These are phyloP conservation scores for Antechinus flavipes DNA, from an alignment of 2,113 vertebrate genomes.

Conservation along the genomic window DNA sequence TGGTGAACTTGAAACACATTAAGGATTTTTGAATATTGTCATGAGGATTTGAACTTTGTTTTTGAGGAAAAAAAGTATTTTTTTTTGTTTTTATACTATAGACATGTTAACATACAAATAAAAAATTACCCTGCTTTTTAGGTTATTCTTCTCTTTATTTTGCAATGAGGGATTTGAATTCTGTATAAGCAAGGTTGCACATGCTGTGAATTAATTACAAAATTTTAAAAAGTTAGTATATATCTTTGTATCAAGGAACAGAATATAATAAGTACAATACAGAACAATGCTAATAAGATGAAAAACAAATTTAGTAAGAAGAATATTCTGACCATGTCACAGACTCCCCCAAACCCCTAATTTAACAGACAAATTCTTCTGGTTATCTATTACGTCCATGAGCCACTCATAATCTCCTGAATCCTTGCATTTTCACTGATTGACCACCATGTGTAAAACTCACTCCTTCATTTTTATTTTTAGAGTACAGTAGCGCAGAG, in stretches of 20 bases:
- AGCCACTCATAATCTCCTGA: neutral
- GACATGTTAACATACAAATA: neutral
- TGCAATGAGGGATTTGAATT: neutral
- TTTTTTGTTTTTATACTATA: neutral
- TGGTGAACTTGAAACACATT: conserved; percentile 53
- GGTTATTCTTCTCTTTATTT: conserved; percentile 30
- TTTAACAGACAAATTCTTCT: neutral
- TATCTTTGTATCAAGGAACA: neutral
- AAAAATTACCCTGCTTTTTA: conserved; percentile 2
- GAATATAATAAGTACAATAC: neutral
- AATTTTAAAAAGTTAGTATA: neutral
- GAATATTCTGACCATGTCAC: neutral
- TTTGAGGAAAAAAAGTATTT: neutral
- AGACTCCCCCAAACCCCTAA: too few relatives aligned
- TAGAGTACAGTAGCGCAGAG: neutral
- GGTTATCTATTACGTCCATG: neutral
- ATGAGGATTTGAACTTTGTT: conserved; percentile 70
- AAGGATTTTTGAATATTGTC: conserved; percentile 56
- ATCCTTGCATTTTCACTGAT: neutral
- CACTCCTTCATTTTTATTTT: neutral
- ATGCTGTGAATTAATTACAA: neutral
- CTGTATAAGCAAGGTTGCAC: neutral
- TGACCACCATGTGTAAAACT: neutral
- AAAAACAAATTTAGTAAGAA: neutral
- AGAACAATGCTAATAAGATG: neutral